A percentile compares a stretch with the other conserved stretches of the same genome.
Evolutionary conservation across 2,888 invertebrate genomes (phyloP).

Genomic region (Osmoderma eremita): DNA sequence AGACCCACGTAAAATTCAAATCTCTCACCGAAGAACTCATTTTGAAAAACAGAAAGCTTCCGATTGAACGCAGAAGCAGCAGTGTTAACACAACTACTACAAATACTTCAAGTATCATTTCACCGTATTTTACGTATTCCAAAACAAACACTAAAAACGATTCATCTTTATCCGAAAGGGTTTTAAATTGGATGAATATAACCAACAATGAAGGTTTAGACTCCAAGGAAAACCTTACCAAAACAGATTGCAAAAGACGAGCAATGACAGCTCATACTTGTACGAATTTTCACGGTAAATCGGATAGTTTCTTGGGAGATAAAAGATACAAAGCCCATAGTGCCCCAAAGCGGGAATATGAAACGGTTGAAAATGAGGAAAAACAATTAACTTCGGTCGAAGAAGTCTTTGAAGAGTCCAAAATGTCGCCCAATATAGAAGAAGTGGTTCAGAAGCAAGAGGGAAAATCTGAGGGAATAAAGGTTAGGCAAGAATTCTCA

Average conservation of each 20-base stretch:
- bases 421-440: not conserved
- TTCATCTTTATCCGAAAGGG: conserved; percentile 72
- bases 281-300: conserved; percentile 30
- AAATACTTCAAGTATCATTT: conserved; percentile 13
- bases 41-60: conserved; percentile 42
- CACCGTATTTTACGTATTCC: conserved; percentile 26
- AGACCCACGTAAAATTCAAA: conserved; percentile 47
- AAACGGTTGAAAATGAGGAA: conserved; percentile 6
- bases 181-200: conserved; percentile 79
- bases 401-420: not conserved
- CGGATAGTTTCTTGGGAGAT: conserved; percentile 8
- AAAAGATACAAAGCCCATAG: conserved; percentile 26
- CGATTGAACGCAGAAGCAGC: conserved; percentile 14
- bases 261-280: conserved; percentile 39
- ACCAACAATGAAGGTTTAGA: conserved; percentile 31
- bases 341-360: conserved; percentile 14
- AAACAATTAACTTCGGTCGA: not conserved
- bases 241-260: conserved; percentile 32
- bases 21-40: conserved; percentile 51
- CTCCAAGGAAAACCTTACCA: conserved; percentile 1
- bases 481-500: conserved; percentile 42
- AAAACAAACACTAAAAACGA: conserved; percentile 51
- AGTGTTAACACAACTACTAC: conserved; percentile 20
- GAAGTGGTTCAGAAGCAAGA: conserved; percentile 2
- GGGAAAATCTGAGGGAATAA: conserved; percentile 20